Evolutionary conservation across 2,113 vertebrate species (phyloP).

Genomic region (Oostethus manadensis): DNA sequence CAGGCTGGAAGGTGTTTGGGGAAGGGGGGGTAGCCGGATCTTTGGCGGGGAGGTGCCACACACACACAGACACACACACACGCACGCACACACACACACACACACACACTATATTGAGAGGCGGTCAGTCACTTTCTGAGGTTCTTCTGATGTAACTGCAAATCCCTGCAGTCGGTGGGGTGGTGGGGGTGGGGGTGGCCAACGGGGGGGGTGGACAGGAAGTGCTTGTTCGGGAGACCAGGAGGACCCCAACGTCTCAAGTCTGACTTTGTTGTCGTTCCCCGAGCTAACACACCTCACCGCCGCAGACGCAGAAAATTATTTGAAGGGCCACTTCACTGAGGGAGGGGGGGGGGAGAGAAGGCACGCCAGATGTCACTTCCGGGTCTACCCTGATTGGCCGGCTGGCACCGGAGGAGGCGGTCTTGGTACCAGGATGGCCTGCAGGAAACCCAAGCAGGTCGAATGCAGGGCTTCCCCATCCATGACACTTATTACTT

Average conservation of each 20-base stretch:
- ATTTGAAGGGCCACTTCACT: slow-evolving; percentile 57
- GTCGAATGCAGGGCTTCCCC: neutral
- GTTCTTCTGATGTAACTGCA: neutral
- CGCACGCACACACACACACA: slow-evolving; percentile 39
- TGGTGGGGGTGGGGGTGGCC: too few relatives aligned
- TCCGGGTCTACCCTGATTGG: slow-evolving; percentile 70
- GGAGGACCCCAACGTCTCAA: too few relatives aligned
- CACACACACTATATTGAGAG: slow-evolving; percentile 48
- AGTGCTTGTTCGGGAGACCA: too few relatives aligned
- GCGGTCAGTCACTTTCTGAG: slow-evolving; percentile 15
- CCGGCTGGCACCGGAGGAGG: slow-evolving; percentile 16
- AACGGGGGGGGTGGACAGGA: too few relatives aligned
- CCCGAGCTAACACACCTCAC: neutral
- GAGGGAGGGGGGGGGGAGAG: too few relatives aligned
- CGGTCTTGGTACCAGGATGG: neutral
- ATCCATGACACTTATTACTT: neutral
- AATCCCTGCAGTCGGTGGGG: neutral
- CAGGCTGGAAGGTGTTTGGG: neutral
- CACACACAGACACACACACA: slow-evolving; percentile 32
- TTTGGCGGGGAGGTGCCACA: slow-evolving; percentile 60
- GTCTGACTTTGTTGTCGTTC: too few relatives aligned
- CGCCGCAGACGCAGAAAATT: slow-evolving; percentile 19
- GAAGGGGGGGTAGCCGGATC: neutral
- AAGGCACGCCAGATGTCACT: slow-evolving; percentile 64
- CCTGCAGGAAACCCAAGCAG: neutral